Evolutionary conservation across 2,888 invertebrate genomes (phyloP), one percentile per base, ranked within the genome.

Genomic region (Cantharis rufa): DNA sequence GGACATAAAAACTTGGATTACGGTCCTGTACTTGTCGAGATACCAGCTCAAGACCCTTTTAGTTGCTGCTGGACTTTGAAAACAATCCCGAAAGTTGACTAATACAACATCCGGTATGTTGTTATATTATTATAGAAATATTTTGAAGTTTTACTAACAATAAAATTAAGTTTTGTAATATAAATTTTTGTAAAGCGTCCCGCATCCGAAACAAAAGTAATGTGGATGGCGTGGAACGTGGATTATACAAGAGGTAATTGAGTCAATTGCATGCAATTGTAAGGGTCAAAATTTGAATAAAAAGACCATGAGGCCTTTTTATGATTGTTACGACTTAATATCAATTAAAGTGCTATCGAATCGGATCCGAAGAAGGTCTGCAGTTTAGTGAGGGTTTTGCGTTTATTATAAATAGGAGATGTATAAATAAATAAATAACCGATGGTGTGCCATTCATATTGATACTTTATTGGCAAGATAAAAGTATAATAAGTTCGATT

Each of bases 391-490:
- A 1, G 48, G 48, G 13, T 48, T 48, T n/a, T 5, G 5, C 7
- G 27, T 28, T 69, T 27, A 15, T 69, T 69, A 69, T 69, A 69
- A 69, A 69, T 70, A 24, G 24, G 71, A 77, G 71, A 68, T 73
- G 72, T 76, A 27, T 27, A 27, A 10, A 28, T 76, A 76, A 76
- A 76, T 73, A 76, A 71, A 72, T 64, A 66, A 69, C 72, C 16
- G 69, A 61, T 28, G 15, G 32, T 48, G 66, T 48, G 69, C 70
- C 64, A 64, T 66, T 66, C 64, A 24, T 66, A 21, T 66, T 66
- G 64, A 66, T 66, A 66, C 7, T 64, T 66, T 72, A 76, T 76
- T 76, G 76, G 70, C 73, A 73, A 70, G 76, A 70, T 72, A 70
- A 76, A 76, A 75, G 61, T 24, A 66, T 66, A 69, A 69, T 62